Evolutionary conservation across 1,140 invertebrate species (phyloP), one percentile per base, ranked within the genome.

Genomic region (Protaetia brevitarsis): DNA sequence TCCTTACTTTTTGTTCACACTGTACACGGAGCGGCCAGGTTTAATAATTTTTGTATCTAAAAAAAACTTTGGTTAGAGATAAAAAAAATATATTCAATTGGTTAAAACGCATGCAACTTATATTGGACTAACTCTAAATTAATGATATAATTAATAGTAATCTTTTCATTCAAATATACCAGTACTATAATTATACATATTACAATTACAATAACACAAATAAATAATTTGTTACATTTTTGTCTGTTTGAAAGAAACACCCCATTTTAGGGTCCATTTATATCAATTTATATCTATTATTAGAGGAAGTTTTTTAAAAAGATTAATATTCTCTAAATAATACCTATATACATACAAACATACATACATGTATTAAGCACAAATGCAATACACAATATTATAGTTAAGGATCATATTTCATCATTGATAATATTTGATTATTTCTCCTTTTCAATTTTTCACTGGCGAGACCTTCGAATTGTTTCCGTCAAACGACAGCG

Each of bases 351-450:
- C 41, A 23, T 51, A 51, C n/a, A n/a, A n/a, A n/a, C n/a, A n/a
- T n/a, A n/a, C n/a, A n/a, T 51, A 51, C 41, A 51, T 51, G 26
- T 51, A 51, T 51, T 23, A 51, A 51, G 41, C 41, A 51, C 41
- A 51, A 51, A 51, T 6, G 41, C 41, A 51, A 51, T 51, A 51
- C 41, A 51, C 41, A 51, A 51, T 51, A 51, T 51, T 51, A 23
- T 51, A 51, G 41, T 51, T 51, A 51, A 23, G 37, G n/a, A 51
- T 23, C 41, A 51, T 51, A 23, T 51, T 51, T 51, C 41, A 51
- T 51, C 41, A 51, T 51, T 19, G 10, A 6, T 45, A 45, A 45
- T 51, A 51, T 51, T 51, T 51, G 16, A 23, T 19, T 51, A 10
- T 51, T 19, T 26, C 41, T 51, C 41, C 41, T 51, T 51, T 51